These are phyloP conservation scores for Leptestheria dahalacensis DNA, from an alignment of 1,140 invertebrate species.

Conservation along the genomic window DNA sequence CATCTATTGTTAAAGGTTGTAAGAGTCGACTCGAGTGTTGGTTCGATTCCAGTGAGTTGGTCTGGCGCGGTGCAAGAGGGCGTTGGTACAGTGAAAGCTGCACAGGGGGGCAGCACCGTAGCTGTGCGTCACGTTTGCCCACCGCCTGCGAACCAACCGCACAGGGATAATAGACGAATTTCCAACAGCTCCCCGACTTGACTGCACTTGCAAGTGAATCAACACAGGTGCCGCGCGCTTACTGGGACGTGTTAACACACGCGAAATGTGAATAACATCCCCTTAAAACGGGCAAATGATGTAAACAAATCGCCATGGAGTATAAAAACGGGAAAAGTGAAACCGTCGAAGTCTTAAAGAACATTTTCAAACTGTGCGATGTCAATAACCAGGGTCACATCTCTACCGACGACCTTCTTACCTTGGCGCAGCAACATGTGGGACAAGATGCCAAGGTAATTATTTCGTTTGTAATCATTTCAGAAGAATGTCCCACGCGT, in stretches of 20 bases:
- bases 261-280: background rate
- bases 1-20: no score
- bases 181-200: background rate
- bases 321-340: background rate
- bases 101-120: background rate
- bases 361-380: constrained; percentile 13
- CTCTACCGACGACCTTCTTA: constrained; percentile 9
- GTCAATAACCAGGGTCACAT: constrained; percentile 4
- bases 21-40: no score
- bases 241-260: background rate
- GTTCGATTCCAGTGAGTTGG: no score
- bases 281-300: no score
- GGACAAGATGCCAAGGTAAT: constrained; percentile 6
- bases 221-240: no score
- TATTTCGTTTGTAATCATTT: background rate
- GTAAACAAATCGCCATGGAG: no score
- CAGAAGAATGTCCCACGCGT: background rate
- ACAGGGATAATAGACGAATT: no score
- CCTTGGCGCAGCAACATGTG: background rate
- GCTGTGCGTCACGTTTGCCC: no score
- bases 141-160: no score
- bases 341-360: background rate
- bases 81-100: background rate
- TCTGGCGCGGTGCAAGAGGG: no score
- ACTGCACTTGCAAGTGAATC: no score